Base-by-base conservation (phyloP, 1,140 invertebrate species). In the Phocides pigmalion region DNA sequence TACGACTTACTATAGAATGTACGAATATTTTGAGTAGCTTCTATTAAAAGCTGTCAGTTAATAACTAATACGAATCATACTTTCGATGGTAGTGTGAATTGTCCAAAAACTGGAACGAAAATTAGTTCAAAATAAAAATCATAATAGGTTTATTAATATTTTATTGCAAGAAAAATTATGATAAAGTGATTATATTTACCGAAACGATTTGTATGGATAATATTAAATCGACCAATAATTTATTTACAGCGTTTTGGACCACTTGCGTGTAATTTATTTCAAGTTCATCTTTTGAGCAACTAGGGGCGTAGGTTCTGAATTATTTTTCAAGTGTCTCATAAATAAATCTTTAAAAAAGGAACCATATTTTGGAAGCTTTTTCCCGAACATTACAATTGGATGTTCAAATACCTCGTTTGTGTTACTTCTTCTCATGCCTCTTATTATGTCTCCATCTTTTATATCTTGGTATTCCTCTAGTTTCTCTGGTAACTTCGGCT, bases 401-500 rank as follows among this genome's bases (percentile, higher is more conserved):
- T 78, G 68, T 3, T 76, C 76, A 14, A 49, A 44, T 32, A 68
- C 65, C 44, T 61, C 39, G 8, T 66, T 22, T 28, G 41, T 5
- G 37, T 51, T 62, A 67, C 54, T 28, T 73, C 66, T 32, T 44
- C 73, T 78, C 42, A 20, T 22, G 1, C 11, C 9, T 58, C 37
- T 32, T n/a, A 32, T 0, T 4, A n/a, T 32, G 2, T 5, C 9
- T 4, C 9, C 3, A 49, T 12, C 20, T 11, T 49, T 0, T 3
- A 39, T 64, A 12, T 72, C 44, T 11, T 49, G 41, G 28, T 68
- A 67, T 77, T 70, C 69, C 61, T 85, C 69, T 19, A 81, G 22
- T 66, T 78, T 84, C 39, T 77, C 75, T 50, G 85, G 83, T 11
- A 81, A 25, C 46, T 79, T 75, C 5, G 82, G 81, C 25, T 72